Percentiles rank a stretch among this genome's conserved stretches.
Evolutionary conservation across 1,140 invertebrate genomes (phyloP).

Genomic region (Xylocopa sonorina): DNA sequence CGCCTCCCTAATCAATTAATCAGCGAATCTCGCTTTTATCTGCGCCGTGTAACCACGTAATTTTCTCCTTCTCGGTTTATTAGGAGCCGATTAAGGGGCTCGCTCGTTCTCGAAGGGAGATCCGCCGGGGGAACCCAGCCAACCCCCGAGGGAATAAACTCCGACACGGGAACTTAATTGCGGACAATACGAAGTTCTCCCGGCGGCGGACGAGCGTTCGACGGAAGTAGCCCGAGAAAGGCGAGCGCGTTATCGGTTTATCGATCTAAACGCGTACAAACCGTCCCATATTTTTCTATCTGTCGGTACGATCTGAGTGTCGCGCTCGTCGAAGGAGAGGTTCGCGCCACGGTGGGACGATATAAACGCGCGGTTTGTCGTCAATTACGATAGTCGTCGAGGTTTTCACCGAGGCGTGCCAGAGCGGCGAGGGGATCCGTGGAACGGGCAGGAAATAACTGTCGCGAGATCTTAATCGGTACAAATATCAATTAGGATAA

Average conservation of each 20-base stretch:
- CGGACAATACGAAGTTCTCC: constrained; percentile 40
- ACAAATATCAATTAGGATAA: constrained; percentile 42
- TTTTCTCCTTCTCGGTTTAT: constrained; percentile 69
- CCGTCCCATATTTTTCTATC: constrained; percentile 14
- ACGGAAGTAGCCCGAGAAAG: constrained; percentile 52
- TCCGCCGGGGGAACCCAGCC: neutral
- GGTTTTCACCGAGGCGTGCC: neutral
- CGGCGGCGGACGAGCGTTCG: neutral
- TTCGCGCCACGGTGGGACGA: neutral
- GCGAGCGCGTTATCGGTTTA: constrained; percentile 47
- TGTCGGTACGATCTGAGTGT: neutral
- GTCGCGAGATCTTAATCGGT: constrained; percentile 43
- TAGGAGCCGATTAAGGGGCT: constrained; percentile 65
- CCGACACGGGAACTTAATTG: constrained; percentile 59
- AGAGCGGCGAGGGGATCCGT: neutral
- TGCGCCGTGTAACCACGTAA: constrained; percentile 56
- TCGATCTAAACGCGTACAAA: constrained; percentile 48
- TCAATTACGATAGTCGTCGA: constrained; percentile 13
- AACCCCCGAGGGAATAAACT: constrained; percentile 14
- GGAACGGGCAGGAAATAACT: constrained; percentile 26
- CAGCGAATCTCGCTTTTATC: constrained; percentile 76
- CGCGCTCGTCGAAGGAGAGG: no score
- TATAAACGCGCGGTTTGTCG: constrained; percentile 39
- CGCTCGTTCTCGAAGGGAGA: neutral
- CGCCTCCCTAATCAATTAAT: constrained; percentile 80